phyloP scores from a whole-genome alignment of 2,888 invertebrate species.

The Gonocerus acuteangulatus region DNA sequence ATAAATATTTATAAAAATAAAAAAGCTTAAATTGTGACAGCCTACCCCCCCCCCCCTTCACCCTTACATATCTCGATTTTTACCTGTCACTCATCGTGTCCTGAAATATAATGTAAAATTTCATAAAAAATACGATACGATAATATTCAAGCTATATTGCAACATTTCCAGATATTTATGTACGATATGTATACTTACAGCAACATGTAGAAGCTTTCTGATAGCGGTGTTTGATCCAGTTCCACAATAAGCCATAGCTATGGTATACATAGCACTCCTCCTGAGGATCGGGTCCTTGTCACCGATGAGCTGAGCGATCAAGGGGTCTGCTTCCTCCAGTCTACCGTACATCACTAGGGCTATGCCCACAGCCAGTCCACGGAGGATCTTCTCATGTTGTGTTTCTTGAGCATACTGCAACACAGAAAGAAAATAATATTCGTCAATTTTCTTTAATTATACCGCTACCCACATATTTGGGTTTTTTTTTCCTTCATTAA shows the following conservation, averaged over 20 bases:
- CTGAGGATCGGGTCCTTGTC: constrained; percentile 94
- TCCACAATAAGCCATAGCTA: constrained; percentile 97
- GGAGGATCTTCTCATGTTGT: constrained; percentile 95
- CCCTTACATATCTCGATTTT: too few species aligned
- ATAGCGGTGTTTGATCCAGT: constrained; percentile 97
- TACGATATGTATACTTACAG: constrained; percentile 70
- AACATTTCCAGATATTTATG: too few species aligned
- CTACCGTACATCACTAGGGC: constrained; percentile 94
- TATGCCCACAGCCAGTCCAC: constrained; percentile 94
- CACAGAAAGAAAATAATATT: background rate
- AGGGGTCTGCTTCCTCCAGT: constrained; percentile 89
- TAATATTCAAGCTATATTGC: too few species aligned
- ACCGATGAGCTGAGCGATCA: constrained; percentile 78
- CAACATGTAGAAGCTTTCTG: constrained; percentile 85
- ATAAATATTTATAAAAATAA: too few species aligned
- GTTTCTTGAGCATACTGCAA: constrained; percentile 83
- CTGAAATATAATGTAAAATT: too few species aligned
- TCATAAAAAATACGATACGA: too few species aligned
- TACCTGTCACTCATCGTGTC: too few species aligned
- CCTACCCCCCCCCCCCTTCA: too few species aligned
- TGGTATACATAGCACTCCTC: constrained; percentile 94
- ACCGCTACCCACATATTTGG: too few species aligned
- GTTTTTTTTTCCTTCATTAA: too few species aligned
- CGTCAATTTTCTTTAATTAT: background rate
- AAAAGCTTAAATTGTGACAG: too few species aligned